Percentiles rank a stretch among this genome's conserved stretches.
Evolutionary conservation across 2,888 invertebrate genomes (phyloP).

Genomic region (Sthenelais limicola): DNA sequence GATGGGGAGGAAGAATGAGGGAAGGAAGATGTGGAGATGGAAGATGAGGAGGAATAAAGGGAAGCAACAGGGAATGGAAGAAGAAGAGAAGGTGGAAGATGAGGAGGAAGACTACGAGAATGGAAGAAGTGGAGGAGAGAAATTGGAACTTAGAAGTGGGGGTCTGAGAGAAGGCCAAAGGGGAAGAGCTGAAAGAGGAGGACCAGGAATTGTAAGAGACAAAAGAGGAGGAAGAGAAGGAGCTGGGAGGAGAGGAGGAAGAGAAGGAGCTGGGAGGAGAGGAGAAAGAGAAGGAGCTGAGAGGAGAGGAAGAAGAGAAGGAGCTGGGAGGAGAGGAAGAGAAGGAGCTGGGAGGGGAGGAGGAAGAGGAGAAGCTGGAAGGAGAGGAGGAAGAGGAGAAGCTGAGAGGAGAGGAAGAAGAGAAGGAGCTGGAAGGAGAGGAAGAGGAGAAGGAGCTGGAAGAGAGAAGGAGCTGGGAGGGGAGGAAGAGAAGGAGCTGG

Average conservation of each 20-base stretch:
- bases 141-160: not conserved
- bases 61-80: not conserved
- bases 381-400: slow-evolving; percentile 4
- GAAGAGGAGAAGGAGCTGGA: not conserved
- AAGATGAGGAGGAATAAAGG: not conserved
- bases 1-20: not conserved
- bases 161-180: not conserved
- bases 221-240: not conserved
- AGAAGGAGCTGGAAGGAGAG: slow-evolving; percentile 16
- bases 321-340: not conserved
- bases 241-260: not conserved
- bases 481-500: slow-evolving; percentile 27
- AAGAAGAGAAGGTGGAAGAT: not conserved
- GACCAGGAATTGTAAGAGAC: not conserved
- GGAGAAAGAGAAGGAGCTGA: not conserved
- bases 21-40: not conserved
- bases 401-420: not conserved
- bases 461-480: slow-evolving; percentile 14
- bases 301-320: not conserved
- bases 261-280: not conserved
- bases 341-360: not conserved
- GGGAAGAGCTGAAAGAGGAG: not conserved
- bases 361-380: slow-evolving; percentile 30
- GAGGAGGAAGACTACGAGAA: not conserved
- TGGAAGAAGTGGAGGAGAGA: not conserved